A percentile compares a stretch with the other conserved stretches of the same genome.
These are phyloP conservation scores for Theristicus caerulescens DNA, from an alignment of 2,113 vertebrate genomes.

Conservation along the genomic window DNA sequence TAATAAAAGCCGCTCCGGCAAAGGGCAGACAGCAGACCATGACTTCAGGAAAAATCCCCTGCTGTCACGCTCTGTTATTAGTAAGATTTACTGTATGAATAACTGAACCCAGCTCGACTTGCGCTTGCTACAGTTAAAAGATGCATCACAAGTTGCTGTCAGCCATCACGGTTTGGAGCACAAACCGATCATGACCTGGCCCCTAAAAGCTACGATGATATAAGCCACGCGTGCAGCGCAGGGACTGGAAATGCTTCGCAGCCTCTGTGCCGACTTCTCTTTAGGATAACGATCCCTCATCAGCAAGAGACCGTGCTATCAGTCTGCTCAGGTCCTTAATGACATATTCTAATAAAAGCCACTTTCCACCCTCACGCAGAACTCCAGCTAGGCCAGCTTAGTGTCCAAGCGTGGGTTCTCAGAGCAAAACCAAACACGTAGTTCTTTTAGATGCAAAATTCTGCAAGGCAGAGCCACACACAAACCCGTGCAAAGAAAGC, in stretches of 20 bases:
- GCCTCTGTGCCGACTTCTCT: not conserved
- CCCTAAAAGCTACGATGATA: not conserved
- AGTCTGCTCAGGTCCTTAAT: not conserved
- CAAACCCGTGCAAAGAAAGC: not conserved
- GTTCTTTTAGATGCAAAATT: not conserved
- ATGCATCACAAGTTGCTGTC: fast-evolving
- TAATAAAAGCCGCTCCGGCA: not conserved
- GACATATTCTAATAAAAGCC: not conserved
- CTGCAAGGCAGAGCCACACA: not conserved
- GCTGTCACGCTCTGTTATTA: not conserved
- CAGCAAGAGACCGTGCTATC: not conserved
- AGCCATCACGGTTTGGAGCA: fast-evolving
- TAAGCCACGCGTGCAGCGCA: not conserved
- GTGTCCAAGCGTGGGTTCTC: fast-evolving
- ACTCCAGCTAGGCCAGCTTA: not conserved
- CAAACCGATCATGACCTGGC: fast-evolving
- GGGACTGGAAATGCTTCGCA: not conserved
- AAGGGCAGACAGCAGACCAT: fast-evolving
- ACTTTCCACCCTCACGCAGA: not conserved
- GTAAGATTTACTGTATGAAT: not conserved
- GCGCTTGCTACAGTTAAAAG: not conserved
- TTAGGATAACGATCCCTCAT: not conserved
- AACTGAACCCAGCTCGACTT: not conserved
- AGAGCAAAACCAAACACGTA: not conserved
- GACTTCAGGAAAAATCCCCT: not conserved